Evolutionary conservation across 2,797 vertebrate species (phyloP).

Genomic region (Austrolebias charrua): DNA sequence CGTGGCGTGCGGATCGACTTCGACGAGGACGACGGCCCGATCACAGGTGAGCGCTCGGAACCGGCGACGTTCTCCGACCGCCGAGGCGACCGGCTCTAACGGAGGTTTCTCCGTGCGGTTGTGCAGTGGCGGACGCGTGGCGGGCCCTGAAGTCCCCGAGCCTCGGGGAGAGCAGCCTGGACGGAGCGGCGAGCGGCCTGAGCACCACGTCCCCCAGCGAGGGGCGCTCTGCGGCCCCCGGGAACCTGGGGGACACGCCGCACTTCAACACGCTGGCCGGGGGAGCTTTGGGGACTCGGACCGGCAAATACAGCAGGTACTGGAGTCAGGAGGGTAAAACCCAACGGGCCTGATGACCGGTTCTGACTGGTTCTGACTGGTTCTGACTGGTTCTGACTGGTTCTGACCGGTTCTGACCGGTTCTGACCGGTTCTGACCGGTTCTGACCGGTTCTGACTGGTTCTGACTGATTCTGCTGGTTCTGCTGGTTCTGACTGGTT

Average conservation of each 20-base stretch:
- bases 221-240: constrained; percentile 85
- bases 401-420: no score
- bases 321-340: neutral
- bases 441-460: no score
- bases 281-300: constrained; percentile 86
- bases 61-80: neutral
- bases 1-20: constrained; percentile 96
- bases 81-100: neutral
- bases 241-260: constrained; percentile 85
- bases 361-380: neutral
- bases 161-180: constrained; percentile 95
- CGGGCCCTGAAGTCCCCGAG: constrained; percentile 96
- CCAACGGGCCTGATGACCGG: no score
- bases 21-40: constrained; percentile 95
- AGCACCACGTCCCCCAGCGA: constrained; percentile 90
- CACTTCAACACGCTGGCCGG: constrained; percentile 93
- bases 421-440: no score
- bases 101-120: neutral
- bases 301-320: constrained; percentile 90
- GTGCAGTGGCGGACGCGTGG: constrained; percentile 89
- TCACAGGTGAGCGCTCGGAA: constrained; percentile 84
- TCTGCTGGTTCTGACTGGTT: no score
- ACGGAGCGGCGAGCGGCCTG: constrained; percentile 91
- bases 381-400: no score
- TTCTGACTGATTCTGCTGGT: no score